These are phyloP conservation scores for Calypte anna DNA, from an alignment of 2,113 vertebrate genomes.

Conservation along the genomic window DNA sequence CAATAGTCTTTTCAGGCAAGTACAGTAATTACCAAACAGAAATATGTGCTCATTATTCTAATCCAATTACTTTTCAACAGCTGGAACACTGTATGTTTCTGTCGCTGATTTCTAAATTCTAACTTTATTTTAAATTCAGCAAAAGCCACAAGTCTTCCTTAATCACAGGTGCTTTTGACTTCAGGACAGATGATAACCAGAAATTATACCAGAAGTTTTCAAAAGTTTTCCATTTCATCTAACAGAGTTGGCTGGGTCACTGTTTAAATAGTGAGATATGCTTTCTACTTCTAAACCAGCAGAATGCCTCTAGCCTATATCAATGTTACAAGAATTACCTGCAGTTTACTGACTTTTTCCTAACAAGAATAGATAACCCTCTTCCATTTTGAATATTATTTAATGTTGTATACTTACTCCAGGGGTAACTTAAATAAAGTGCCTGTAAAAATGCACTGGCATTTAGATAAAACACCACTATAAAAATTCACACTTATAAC, in stretches of 20 bases:
- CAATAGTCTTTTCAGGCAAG: slow-evolving; percentile 17
- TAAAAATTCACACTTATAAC: neutral
- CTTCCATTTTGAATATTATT: neutral
- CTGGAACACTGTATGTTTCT: neutral
- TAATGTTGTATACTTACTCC: neutral
- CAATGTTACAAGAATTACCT: neutral
- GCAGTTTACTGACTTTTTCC: neutral
- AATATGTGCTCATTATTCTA: slow-evolving; percentile 22
- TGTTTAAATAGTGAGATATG: neutral
- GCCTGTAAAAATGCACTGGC: neutral
- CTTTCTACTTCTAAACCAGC: neutral
- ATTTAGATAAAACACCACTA: neutral
- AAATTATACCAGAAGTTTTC: neutral
- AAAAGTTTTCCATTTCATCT: neutral
- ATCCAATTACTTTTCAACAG: slow-evolving; percentile 20
- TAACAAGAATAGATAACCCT: neutral
- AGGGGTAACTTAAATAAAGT: neutral
- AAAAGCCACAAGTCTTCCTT: neutral
- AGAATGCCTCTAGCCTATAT: neutral
- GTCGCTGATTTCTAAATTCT: neutral
- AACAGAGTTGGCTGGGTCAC: neutral
- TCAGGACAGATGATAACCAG: neutral
- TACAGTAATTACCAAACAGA: slow-evolving; percentile 34
- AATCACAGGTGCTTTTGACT: neutral
- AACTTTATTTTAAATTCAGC: neutral